Conservation (phyloP, 1,140 invertebrate genomes). For the Diorhabda carinulata region DNA sequence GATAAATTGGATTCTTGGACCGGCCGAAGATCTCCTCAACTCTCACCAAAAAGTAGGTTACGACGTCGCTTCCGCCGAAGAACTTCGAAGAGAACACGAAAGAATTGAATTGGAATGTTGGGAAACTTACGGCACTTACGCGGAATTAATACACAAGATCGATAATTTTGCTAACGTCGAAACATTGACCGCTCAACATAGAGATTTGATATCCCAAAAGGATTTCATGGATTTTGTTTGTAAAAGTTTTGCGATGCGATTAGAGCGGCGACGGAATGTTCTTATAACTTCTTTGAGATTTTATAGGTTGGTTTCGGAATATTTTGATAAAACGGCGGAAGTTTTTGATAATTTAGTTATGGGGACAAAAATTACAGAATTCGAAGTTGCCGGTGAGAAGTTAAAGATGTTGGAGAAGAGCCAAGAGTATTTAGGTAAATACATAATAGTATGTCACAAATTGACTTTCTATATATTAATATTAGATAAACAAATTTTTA, state of each 20-base stretch:
- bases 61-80: slow-evolving; percentile 66
- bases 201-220: slow-evolving; percentile 61
- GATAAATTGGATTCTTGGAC: slow-evolving; percentile 69
- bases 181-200: slow-evolving; percentile 46
- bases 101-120: slow-evolving; percentile 72
- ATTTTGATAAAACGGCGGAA: slow-evolving; percentile 62
- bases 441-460: no score
- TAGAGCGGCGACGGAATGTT: slow-evolving; percentile 71
- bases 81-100: slow-evolving; percentile 68
- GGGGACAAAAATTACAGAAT: slow-evolving; percentile 55
- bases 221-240: slow-evolving; percentile 80
- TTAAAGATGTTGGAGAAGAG: slow-evolving; percentile 55
- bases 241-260: slow-evolving; percentile 69
- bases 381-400: slow-evolving; percentile 54
- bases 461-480: no score
- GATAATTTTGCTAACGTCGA: slow-evolving; percentile 54
- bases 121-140: slow-evolving; percentile 71
- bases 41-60: slow-evolving; percentile 68
- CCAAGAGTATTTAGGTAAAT: slow-evolving; percentile 53
- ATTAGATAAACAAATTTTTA: no score
- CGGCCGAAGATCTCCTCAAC: slow-evolving; percentile 67
- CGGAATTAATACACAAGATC: slow-evolving; percentile 68
- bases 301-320: slow-evolving; percentile 71
- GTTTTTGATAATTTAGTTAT: slow-evolving; percentile 65
- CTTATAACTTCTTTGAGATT: slow-evolving; percentile 72